A percentile compares a stretch with the other conserved stretches of the same genome.
Conservation (phyloP, 2,113 vertebrate species). For the Chloebia gouldiae region DNA sequence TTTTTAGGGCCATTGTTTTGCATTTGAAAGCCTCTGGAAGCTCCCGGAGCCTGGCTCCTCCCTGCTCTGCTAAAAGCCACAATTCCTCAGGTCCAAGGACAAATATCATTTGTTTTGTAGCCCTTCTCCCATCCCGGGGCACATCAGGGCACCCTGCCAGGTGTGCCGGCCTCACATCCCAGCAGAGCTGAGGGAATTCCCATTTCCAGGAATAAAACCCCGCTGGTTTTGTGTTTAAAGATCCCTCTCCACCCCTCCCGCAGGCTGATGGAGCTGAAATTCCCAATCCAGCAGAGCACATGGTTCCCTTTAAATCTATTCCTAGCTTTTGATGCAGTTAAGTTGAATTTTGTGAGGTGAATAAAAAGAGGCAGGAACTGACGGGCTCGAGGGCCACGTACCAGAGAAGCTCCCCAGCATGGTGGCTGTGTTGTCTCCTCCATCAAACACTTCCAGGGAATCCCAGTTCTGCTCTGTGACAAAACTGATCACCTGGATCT, state of each 20-base stretch:
- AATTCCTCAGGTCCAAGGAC: accelerated
- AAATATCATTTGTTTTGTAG: background rate
- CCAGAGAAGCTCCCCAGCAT: conserved; percentile 99
- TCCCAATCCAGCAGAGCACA: background rate
- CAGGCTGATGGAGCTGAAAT: background rate
- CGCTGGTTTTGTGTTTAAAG: background rate
- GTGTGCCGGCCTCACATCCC: background rate
- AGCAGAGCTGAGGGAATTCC: background rate
- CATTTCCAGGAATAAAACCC: background rate
- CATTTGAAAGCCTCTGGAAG: background rate
- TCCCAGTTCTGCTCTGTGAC: conserved; percentile 99
- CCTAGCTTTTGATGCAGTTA: accelerated
- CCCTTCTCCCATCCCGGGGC: background rate
- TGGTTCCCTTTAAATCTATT: background rate
- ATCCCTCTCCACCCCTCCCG: background rate
- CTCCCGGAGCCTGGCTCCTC: background rate
- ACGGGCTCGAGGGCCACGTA: background rate
- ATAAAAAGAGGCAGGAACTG: background rate
- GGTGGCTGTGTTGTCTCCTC: conserved; percentile 93
- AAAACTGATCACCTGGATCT: conserved; percentile 99
- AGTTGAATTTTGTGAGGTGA: background rate
- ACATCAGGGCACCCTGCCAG: background rate
- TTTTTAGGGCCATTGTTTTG: accelerated
- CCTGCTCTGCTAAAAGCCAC: background rate
- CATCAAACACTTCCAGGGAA: conserved; percentile 96